Conservation (phyloP, 1,140 invertebrate species). For the Brachionus rubens region DNA sequence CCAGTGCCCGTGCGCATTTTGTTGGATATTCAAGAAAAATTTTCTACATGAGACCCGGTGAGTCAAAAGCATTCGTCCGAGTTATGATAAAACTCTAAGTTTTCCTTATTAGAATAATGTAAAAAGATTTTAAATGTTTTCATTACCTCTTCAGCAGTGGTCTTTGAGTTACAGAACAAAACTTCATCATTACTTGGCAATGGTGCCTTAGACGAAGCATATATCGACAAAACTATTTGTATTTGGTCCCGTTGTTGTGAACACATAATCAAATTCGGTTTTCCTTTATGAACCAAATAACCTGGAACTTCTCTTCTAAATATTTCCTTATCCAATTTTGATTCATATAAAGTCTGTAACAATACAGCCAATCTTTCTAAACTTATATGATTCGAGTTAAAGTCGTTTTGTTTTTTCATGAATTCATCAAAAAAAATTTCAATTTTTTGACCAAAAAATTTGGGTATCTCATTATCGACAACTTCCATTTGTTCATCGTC, state of each 20-base stretch:
- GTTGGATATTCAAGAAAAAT: too few species aligned
- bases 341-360: background rate
- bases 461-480: background rate
- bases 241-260: conserved; percentile 50
- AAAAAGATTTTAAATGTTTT: background rate
- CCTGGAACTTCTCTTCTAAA: background rate
- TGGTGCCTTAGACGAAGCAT: conserved; percentile 16
- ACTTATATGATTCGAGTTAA: background rate
- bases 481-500: background rate
- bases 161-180: conserved; percentile 52
- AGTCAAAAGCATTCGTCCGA: too few species aligned
- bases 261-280: conserved; percentile 54
- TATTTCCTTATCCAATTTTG: background rate
- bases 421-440: background rate
- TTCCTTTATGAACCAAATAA: conserved; percentile 48
- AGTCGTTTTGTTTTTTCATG: background rate
- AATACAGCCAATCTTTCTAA: conserved; percentile 16
- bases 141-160: conserved; percentile 17
- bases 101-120: too few species aligned
- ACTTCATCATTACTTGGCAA: conserved; percentile 54
- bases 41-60: too few species aligned
- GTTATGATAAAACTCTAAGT: too few species aligned
- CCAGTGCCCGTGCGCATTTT: too few species aligned
- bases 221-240: background rate
- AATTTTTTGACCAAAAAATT: background rate